Evolutionary conservation across 1,140 invertebrate genomes (phyloP), one percentile per base, ranked within the genome.

Genomic region (Sogatella furcifera): DNA sequence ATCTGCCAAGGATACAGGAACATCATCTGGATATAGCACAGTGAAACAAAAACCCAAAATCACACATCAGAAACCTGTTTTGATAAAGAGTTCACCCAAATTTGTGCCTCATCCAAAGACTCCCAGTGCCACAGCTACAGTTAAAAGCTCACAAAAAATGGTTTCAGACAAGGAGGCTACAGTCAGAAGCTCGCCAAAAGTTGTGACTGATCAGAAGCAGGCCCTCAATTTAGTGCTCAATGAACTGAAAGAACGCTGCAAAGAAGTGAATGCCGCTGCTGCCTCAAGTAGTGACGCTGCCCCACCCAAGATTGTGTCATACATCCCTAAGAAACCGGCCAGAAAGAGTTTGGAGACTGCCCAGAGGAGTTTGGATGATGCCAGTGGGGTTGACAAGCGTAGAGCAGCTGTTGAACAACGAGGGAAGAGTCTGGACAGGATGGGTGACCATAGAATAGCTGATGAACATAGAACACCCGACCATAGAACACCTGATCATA

Each of bases 251-350:
- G 34, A 55, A 58, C 46, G 63, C 55, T 28, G 63, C 10, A 28
- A 64, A 5, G 65, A 66, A 54, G 62, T 63, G 42, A 64, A 63
- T 17, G 49, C 55, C 6, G 49, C 60, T 9, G 60, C 64, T 58
- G 62, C 61, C n/a, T n/a, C n/a, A 53, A 60, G 8, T 34, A 5
- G n/a, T 21, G 38, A 21, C 13, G 14, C 17, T 19, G 54, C 61
- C 17, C 57, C 61, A 53, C 66, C 66, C 13, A 67, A 64, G 52
- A 62, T 67, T 21, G 59, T 65, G 49, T 65, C 63, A 4, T 60
- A 58, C 53, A 55, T 63, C 13, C 65, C 64, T 8, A 62, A 63
- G 34, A 63, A 63, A 60, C 59, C 52, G 15, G 17, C 28, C 14
- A 31, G 59, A 22, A 60, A 60, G 13, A 49, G 46, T 49, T 13